Evolutionary conservation across 1,140 invertebrate genomes (phyloP).

Genomic region (Nasonia giraulti): DNA sequence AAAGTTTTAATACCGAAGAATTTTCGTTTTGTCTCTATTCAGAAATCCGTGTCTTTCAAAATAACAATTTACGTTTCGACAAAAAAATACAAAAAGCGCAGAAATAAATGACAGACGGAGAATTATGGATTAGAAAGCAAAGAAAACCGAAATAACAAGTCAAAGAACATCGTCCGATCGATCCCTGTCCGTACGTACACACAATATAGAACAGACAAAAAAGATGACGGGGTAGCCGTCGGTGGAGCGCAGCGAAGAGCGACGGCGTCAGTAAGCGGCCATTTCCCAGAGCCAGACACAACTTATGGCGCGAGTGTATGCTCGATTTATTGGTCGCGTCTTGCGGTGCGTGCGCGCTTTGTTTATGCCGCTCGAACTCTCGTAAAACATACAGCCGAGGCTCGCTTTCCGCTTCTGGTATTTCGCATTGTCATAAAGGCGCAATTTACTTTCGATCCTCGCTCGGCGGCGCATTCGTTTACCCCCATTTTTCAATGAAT

Average conservation of each 20-base stretch:
- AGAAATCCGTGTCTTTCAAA: too few species aligned
- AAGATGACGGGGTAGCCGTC: constrained; percentile 29
- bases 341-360: constrained; percentile 52
- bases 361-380: constrained; percentile 56
- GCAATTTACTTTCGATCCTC: constrained; percentile 21
- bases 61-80: too few species aligned
- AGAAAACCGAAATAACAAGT: background rate
- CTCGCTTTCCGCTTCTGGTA: constrained; percentile 19
- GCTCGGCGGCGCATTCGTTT: constrained; percentile 8
- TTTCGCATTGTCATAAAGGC: constrained; percentile 41
- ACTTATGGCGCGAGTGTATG: constrained; percentile 37
- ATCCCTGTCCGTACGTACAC: background rate
- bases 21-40: too few species aligned
- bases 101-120: too few species aligned
- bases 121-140: background rate
- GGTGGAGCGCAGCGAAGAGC: constrained; percentile 15
- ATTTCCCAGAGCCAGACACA: constrained; percentile 63
- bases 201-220: background rate
- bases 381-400: constrained; percentile 34
- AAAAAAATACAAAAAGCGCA: background rate
- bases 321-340: constrained; percentile 62
- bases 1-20: too few species aligned
- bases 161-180: background rate
- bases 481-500: constrained; percentile 18
- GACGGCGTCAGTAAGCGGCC: constrained; percentile 52